Evolutionary conservation across 1,140 invertebrate species (phyloP), one percentile per base, ranked within the genome.

Genomic region (Drosophila subobscura): DNA sequence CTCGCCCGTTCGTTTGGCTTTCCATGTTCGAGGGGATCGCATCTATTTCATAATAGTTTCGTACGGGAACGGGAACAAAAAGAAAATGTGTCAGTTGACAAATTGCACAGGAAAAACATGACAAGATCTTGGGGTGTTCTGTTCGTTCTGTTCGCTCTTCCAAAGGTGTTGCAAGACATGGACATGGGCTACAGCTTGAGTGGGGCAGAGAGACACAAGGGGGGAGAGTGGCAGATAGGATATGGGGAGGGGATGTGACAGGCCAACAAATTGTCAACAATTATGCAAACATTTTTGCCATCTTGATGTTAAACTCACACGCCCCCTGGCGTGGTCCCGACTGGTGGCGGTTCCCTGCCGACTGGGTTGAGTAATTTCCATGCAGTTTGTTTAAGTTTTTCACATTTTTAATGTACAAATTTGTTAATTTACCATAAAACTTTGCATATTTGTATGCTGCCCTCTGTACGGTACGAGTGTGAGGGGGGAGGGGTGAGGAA

Each of bases 351-450:
- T 20, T 0, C 16, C 16, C 16, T 20, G 16, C 16, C 16, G 29
- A 54, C 61, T 53, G 60, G 41, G 67, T 37, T 88, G 78, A 88
- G 56, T 88, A 60, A 88, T 88, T 89, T 88, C 83, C 83, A 88
- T 88, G 83, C 83, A 88, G 84, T 88, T 88, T 88, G 83, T 70
- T 79, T 75, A 79, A 88, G 78, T 88, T 83, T 70, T 67, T 79
- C 83, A 68, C 84, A 88, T 81, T 88, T 74, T 86, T 88, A 90
- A 90, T 90, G 84, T 89, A 90, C 89, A 90, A 90, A 90, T 90
- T 90, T 79, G 89, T 84, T 90, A 90, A 90, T 90, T 90, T 90
- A 90, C 77, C 89, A 90, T 90, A 90, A 89, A 88, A 85, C 80
- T 77, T 89, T 71, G 74, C 84, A 85, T 90, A 90, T 90, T 80